These are phyloP conservation scores for Carcina quercana DNA, from an alignment of 2,888 invertebrate species.

Conservation along the genomic window DNA sequence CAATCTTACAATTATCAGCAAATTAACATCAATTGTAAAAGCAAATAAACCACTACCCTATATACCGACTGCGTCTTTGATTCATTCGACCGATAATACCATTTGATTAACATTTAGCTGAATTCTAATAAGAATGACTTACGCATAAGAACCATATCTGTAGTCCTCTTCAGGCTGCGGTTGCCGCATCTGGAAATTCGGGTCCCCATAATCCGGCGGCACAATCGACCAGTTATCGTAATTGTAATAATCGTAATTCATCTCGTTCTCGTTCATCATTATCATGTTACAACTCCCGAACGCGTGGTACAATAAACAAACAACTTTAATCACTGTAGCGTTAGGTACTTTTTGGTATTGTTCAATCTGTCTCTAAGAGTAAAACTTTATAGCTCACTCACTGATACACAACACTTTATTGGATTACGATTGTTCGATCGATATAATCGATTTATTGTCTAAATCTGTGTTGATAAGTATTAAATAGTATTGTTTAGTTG, in stretches of 20 bases:
- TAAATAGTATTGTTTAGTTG: constrained; percentile 24
- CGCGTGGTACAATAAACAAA: not conserved
- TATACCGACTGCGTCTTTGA: no score
- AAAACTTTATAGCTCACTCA: constrained; percentile 16
- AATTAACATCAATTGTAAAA: no score
- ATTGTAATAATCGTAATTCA: constrained; percentile 73
- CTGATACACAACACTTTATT: constrained; percentile 14
- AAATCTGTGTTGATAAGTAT: constrained; percentile 34
- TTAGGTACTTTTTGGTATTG: no score
- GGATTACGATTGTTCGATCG: constrained; percentile 9
- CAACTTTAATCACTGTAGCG: not conserved
- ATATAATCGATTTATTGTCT: constrained; percentile 24
- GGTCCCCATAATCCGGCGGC: constrained; percentile 78
- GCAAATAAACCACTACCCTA: no score
- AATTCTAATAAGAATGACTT: constrained; percentile 48
- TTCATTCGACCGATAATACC: no score
- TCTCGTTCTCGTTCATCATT: constrained; percentile 73
- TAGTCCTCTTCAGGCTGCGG: constrained; percentile 78
- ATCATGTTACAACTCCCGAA: constrained; percentile 45
- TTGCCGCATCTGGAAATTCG: constrained; percentile 48
- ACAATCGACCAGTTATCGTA: constrained; percentile 79
- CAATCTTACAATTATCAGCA: no score
- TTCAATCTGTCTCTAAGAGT: constrained; percentile 9
- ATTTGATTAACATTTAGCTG: no score
- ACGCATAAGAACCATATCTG: constrained; percentile 76